A percentile compares a stretch with the other conserved stretches of the same genome.
These are phyloP conservation scores for Sterrhoptilus dennistouni DNA, from an alignment of 2,113 vertebrate genomes.

Conservation along the genomic window DNA sequence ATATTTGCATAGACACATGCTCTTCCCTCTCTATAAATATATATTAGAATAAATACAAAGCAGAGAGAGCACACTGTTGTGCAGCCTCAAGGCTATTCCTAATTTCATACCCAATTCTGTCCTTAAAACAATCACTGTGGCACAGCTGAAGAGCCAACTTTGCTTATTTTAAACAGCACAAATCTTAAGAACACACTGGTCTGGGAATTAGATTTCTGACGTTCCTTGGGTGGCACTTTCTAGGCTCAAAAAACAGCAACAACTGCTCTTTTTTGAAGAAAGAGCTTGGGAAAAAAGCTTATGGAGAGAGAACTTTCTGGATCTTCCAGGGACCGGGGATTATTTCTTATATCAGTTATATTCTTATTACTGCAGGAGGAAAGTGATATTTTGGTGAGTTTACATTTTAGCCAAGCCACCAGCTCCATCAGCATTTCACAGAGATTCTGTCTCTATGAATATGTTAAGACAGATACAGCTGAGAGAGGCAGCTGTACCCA, in stretches of 20 bases:
- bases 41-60: neutral
- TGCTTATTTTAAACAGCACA: neutral
- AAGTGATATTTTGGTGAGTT: neutral
- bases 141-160: neutral
- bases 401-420: neutral
- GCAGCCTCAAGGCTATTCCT: neutral
- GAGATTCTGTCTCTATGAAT: neutral
- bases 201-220: neutral
- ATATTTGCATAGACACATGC: neutral
- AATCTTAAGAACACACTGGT: neutral
- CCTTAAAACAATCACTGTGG: neutral
- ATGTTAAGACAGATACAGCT: neutral
- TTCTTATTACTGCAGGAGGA: neutral
- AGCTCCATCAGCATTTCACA: neutral
- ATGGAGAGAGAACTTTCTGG: neutral
- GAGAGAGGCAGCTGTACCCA: neutral
- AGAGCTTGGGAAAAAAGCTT: neutral
- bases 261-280: neutral
- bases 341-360: neutral
- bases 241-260: neutral
- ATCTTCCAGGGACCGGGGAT: neutral
- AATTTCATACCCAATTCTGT: neutral
- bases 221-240: neutral
- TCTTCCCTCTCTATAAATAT: neutral
- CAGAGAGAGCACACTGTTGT: neutral